Evolutionary conservation across 2,797 vertebrate species (phyloP).

Genomic region (Lepus oiostolus): DNA sequence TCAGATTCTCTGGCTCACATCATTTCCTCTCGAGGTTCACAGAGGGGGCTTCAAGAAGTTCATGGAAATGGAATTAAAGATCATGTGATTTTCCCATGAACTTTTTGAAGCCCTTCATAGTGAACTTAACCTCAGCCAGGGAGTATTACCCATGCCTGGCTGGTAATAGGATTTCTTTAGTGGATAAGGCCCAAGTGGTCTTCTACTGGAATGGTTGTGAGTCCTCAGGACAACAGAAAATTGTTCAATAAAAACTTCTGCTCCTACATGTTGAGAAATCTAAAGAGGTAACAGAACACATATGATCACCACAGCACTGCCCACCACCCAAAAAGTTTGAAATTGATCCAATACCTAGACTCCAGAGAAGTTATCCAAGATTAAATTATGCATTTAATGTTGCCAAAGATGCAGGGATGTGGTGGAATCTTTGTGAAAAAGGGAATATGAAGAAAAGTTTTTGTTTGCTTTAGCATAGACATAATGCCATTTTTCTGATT

Average conservation of each 20-base stretch:
- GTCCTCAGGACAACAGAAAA: not conserved
- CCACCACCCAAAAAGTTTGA: not conserved
- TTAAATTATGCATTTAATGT: not conserved
- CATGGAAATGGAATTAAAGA: too few relatives aligned
- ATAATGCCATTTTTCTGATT: not conserved
- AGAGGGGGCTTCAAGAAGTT: too few relatives aligned
- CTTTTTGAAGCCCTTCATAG: not conserved
- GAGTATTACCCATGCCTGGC: not conserved
- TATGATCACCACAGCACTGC: slow-evolving; percentile 23
- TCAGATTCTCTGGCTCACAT: slow-evolving; percentile 6
- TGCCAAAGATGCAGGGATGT: not conserved
- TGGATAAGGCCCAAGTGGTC: not conserved
- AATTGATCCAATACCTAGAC: not conserved
- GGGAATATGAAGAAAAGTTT: not conserved
- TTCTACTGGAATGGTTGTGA: not conserved
- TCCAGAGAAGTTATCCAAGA: not conserved
- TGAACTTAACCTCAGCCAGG: slow-evolving; percentile 38
- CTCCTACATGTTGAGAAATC: slow-evolving; percentile 42
- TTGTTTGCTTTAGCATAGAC: not conserved
- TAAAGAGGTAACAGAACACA: slow-evolving; percentile 7
- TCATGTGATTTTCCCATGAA: too few relatives aligned
- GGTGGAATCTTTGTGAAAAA: not conserved
- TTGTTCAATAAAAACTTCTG: not conserved
- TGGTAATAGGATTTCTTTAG: slow-evolving; percentile 6
- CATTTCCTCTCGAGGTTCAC: slow-evolving; percentile 57